Base-by-base conservation (phyloP, 1,140 invertebrate species). In the Parasteatoda tepidariorum region DNA sequence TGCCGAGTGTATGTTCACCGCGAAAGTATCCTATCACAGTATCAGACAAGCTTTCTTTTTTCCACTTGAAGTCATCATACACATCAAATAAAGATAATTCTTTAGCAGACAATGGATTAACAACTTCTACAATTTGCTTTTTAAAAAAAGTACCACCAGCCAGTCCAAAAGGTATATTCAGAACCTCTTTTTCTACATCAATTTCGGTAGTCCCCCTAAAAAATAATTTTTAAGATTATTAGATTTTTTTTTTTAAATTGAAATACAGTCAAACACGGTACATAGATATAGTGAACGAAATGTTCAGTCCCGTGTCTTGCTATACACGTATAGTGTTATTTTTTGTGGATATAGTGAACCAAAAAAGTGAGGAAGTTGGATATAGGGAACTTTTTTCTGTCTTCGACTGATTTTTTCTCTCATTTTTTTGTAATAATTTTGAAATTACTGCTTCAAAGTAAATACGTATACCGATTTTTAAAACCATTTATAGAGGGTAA, bases 1-100 rank as follows among this genome's bases (percentile, higher is more conserved):
- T 85, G 2, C 89, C 89, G 71, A 75, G 38, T n/a, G 74, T 79
- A 34, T 74, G 41, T 66, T 85, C 86, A 13, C 86, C 85, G 3
- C 31, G 31, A 61, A 86, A 31, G 22, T 84, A 81, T 48, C 86
- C 83, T 54, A 75, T 34, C 3, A 86, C 5, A 2, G 74, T 30
- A 31, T 81, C 76, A 13, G 76, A 83, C 57, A 86, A 54, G 34
- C 55, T 73, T 22, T 61, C 62, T 26, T 82, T 22, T n/a, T 62
- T 59, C 5, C 64, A 73, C 15, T 76, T 82, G 31, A 84, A 86
- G 13, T 86, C 38, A 61, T 86, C 75, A 34, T 73, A 85, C 9
- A 86, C 57, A 22, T 41, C 83, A 18, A 78, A 70, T 33, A 86
- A 66, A 3, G 54, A 24, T 3, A 86, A 26, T 24, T 48, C 62